A percentile compares a stretch with the other conserved stretches of the same genome.
Evolutionary conservation across 2,113 vertebrate genomes (phyloP).

Genomic region (Oreochromis tanganicae): DNA sequence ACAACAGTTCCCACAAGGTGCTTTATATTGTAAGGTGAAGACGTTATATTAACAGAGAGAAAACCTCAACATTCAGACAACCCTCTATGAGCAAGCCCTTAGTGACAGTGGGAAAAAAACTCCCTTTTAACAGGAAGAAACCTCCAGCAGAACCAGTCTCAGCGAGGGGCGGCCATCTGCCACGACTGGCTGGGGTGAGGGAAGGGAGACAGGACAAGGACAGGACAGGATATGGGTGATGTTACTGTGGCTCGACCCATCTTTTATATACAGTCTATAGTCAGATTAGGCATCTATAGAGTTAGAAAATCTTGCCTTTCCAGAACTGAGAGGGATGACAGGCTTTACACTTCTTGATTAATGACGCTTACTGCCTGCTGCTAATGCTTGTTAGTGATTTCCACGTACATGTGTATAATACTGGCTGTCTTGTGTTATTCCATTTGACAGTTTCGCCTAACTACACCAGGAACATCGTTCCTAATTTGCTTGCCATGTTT

Average conservation of each 20-base stretch:
- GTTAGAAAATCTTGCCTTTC: neutral
- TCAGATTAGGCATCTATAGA: neutral
- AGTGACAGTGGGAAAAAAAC: neutral
- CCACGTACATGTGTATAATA: neutral
- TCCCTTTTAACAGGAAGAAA: no score
- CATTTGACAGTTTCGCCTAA: neutral
- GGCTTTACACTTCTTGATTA: neutral
- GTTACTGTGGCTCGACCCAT: neutral
- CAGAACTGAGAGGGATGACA: neutral
- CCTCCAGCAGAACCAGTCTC: no score
- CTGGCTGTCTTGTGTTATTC: neutral
- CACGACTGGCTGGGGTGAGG: neutral
- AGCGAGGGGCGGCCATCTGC: no score
- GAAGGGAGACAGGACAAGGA: neutral
- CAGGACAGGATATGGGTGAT: neutral
- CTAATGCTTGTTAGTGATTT: neutral
- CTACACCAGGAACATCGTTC: neutral
- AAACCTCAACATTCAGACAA: neutral
- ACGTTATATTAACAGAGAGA: no score
- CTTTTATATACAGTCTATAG: neutral
- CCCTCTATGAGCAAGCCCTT: neutral
- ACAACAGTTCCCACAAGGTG: neutral
- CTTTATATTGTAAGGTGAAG: neutral
- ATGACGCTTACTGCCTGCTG: neutral
- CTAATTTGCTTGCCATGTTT: neutral